Conservation (phyloP, 2,888 invertebrate species). For the Caenorhabditis parvicauda region DNA sequence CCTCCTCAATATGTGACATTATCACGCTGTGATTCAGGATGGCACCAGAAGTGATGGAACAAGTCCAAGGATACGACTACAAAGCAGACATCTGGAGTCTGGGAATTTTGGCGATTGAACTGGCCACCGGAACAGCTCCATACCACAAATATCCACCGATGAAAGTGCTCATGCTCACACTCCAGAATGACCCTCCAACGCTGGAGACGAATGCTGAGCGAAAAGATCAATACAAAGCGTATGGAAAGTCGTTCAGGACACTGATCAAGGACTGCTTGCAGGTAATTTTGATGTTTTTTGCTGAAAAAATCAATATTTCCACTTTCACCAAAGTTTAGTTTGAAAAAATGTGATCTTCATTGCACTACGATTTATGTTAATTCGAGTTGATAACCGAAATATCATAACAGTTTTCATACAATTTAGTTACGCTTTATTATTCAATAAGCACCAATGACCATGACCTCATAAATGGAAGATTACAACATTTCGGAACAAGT, state of each 20-base stretch:
- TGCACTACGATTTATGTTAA: too few relatives aligned
- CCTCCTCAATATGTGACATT: not conserved
- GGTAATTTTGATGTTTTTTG: constrained; percentile 67
- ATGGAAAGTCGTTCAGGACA: constrained; percentile 90
- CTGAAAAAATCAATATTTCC: not conserved
- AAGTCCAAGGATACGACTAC: constrained; percentile 86
- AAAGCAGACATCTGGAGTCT: constrained; percentile 86
- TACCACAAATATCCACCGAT: constrained; percentile 98
- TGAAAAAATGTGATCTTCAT: too few relatives aligned
- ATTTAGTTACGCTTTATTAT: too few relatives aligned
- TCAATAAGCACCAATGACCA: too few relatives aligned
- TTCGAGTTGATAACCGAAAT: too few relatives aligned
- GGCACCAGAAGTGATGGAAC: constrained; percentile 99
- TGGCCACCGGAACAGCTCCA: constrained; percentile 96
- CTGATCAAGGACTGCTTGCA: constrained; percentile 94
- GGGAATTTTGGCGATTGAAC: constrained; percentile 95
- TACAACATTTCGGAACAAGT: too few relatives aligned
- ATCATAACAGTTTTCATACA: too few relatives aligned
- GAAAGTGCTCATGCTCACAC: constrained; percentile 94
- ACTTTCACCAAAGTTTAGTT: not conserved
- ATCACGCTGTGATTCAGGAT: too few relatives aligned
- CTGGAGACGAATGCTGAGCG: constrained; percentile 91
- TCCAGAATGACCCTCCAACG: constrained; percentile 95
- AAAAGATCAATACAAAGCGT: constrained; percentile 88
- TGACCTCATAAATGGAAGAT: too few relatives aligned